phyloP scores from a whole-genome alignment of 2,888 invertebrate species.

The Philereme transversata region DNA sequence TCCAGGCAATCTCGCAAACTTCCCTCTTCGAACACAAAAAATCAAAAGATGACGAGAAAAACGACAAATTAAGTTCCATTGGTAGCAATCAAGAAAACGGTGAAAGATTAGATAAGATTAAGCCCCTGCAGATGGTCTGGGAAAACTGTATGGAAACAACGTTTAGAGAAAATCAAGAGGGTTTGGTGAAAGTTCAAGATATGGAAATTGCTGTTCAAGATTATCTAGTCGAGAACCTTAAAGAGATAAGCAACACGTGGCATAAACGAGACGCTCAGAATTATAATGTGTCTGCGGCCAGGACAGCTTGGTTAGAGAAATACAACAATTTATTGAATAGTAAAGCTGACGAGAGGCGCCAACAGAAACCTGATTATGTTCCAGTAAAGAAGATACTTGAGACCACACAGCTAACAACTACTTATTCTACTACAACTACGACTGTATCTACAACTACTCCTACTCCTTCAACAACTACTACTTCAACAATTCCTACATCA shows the following conservation, averaged over 20 bases:
- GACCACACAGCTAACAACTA: conserved; percentile 3
- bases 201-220: conserved; percentile 53
- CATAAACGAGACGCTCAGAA: conserved; percentile 54
- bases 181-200: conserved; percentile 48
- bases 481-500: neutral
- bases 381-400: conserved; percentile 45
- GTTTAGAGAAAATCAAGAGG: conserved; percentile 50
- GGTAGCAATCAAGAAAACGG: conserved; percentile 45
- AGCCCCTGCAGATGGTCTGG: conserved; percentile 64
- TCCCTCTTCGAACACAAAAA: conserved; percentile 58
- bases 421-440: neutral
- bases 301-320: conserved; percentile 64
- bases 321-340: conserved; percentile 60
- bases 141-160: conserved; percentile 68
- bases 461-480: conserved; percentile 1
- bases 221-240: conserved; percentile 39
- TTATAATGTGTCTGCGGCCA: conserved; percentile 52
- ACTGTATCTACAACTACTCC: neutral
- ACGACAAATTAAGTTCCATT: conserved; percentile 46
- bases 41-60: conserved; percentile 40
- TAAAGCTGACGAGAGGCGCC: conserved; percentile 57
- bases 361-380: conserved; percentile 54
- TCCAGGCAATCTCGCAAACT: conserved; percentile 71
- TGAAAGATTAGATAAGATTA: conserved; percentile 32
- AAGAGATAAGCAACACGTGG: conserved; percentile 50